These are phyloP conservation scores for Acanthisitta chloris DNA, from an alignment of 2,113 vertebrate species.

Conservation along the genomic window DNA sequence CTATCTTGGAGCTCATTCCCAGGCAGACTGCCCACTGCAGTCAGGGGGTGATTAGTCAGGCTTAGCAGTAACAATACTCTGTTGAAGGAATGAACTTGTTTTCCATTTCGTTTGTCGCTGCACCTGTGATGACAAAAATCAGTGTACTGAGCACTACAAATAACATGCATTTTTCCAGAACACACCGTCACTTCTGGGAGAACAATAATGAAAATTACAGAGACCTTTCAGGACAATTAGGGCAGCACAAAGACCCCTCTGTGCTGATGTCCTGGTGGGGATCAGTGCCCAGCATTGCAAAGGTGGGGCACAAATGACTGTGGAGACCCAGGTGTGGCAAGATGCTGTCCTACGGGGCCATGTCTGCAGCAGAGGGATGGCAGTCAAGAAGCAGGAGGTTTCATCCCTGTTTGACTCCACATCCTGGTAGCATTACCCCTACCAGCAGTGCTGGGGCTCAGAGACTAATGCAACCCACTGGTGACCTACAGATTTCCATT, in stretches of 20 bases:
- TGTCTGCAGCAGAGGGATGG: neutral
- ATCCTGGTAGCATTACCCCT: neutral
- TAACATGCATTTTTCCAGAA: neutral
- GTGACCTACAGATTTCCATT: neutral
- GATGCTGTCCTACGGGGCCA: neutral
- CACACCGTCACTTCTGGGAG: neutral
- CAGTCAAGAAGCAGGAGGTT: rapidly evolving
- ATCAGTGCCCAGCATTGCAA: neutral
- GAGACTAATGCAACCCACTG: neutral
- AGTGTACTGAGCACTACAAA: neutral
- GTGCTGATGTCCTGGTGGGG: neutral
- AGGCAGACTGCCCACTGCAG: neutral
- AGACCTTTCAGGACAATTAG: neutral
- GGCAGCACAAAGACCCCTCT: neutral
- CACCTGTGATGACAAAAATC: neutral
- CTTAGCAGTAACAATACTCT: neutral
- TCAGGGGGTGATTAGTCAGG: neutral
- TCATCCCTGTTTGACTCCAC: neutral
- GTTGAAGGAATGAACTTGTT: neutral
- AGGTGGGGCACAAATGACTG: rapidly evolving
- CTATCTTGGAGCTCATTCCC: neutral
- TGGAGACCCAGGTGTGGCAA: neutral
- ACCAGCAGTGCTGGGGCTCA: neutral
- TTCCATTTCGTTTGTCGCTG: neutral
- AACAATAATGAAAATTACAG: neutral